Evolutionary conservation across 2,113 vertebrate genomes (phyloP).

Genomic region (Falcunculus frontatus): DNA sequence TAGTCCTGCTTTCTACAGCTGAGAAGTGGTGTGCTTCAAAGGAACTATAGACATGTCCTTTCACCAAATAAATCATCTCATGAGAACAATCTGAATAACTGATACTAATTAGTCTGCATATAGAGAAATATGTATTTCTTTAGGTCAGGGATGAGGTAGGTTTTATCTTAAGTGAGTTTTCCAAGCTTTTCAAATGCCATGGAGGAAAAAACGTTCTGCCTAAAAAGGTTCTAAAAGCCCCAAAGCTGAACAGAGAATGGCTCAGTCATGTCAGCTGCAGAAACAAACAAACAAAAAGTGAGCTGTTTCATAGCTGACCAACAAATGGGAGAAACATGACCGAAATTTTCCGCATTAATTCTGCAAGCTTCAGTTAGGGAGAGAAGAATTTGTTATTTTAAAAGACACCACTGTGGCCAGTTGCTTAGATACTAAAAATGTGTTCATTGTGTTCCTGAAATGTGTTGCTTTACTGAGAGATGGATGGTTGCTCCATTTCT

Average conservation of each 20-base stretch:
- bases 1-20: background rate
- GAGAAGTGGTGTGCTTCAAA: background rate
- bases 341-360: background rate
- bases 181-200: background rate
- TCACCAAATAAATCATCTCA: background rate
- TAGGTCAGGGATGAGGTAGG: background rate
- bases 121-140: background rate
- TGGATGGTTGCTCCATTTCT: background rate
- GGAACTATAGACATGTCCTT: background rate
- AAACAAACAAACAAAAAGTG: background rate
- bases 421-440: background rate
- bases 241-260: background rate
- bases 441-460: background rate
- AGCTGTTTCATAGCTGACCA: background rate
- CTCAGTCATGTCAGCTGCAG: background rate
- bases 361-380: background rate
- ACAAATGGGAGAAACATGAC: background rate
- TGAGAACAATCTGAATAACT: background rate
- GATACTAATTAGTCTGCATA: background rate
- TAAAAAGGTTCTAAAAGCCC: background rate
- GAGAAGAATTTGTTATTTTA: background rate
- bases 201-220: background rate
- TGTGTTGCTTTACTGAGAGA: background rate
- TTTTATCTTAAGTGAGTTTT: background rate
- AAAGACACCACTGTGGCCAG: background rate